A percentile compares a stretch with the other conserved stretches of the same genome.
Evolutionary conservation across 2,113 vertebrate genomes (phyloP).

Genomic region (Tricholaema leucomelas): DNA sequence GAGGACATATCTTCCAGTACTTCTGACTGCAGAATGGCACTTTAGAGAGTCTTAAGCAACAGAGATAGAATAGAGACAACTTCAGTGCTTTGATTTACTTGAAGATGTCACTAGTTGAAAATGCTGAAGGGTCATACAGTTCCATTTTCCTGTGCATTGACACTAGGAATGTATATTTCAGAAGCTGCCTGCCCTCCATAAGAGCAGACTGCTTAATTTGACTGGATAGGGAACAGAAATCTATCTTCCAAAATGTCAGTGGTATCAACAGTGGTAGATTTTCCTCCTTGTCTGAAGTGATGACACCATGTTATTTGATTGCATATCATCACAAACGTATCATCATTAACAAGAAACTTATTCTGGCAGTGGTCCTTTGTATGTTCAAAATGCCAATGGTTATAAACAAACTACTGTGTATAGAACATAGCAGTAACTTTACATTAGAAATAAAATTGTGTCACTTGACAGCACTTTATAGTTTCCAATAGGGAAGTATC

Average conservation of each 20-base stretch:
- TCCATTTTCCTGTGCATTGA: background rate
- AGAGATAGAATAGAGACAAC: background rate
- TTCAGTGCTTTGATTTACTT: background rate
- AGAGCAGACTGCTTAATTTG: background rate
- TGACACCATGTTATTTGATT: background rate
- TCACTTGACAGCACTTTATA: background rate
- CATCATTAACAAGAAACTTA: background rate
- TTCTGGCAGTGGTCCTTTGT: background rate
- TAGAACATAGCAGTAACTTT: background rate
- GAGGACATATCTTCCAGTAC: background rate
- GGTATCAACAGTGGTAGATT: background rate
- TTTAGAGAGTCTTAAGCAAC: background rate
- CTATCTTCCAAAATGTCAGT: background rate
- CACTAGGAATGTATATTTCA: background rate
- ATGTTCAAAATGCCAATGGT: background rate
- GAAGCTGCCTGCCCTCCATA: background rate
- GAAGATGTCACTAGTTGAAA: background rate
- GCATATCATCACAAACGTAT: background rate
- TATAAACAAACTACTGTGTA: background rate
- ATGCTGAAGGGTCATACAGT: background rate
- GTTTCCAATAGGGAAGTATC: background rate
- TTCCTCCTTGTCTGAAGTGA: background rate
- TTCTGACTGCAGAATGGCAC: background rate
- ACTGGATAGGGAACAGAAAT: background rate
- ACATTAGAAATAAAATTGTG: background rate